Base-by-base conservation (phyloP, 2,797 vertebrate genomes). In the Ceyx erithaca region DNA sequence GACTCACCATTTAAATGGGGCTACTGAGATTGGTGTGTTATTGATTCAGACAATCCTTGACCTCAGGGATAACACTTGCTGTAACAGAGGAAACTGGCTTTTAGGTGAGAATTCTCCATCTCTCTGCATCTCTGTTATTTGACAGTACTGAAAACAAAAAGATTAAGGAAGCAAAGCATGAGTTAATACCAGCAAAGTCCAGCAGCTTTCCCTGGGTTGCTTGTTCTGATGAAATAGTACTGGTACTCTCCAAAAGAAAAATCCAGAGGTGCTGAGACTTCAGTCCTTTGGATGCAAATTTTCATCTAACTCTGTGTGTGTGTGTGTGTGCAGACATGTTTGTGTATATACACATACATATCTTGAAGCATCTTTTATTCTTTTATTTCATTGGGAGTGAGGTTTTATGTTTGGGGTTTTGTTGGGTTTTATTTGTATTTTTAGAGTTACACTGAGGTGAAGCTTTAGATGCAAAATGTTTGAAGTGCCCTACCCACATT, bases 21-120 rank as follows among this genome's bases (percentile, higher is more conserved):
- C 86, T 90, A 22, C 59, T 66, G 77, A 96, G 89, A 95, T 82
- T 67, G 72, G 81, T 92, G 49, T 75, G 76, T 72, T 97, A 92
- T 96, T 97, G 94, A 95, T 96, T 97, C 87, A 93, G 89, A 93
- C 84, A 95, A 80, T 94, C 94, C 94, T 97, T 96, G 94, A 96
- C 94, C 93, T 92, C 58, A 16, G 79, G 70, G 73, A 82, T 93
- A 96, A 92, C 52, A 55, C 69, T 88, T 59, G 84, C 82, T 91
- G 64, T 94, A 86, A 79, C 70, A 76, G 75, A 91, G 91, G 80
- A 97, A 96, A 83, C 66, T 49, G 84, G 61, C 77, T 91, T 95
- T 95, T 88, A 94, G 41, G 81, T 37, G 85, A 71, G 75, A 93
- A 93, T 83, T 80, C 63, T 81, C 26, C 59, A 18, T 91, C 68